Evolutionary conservation across 2,113 vertebrate genomes (phyloP).

Genomic region (Tragelaphus buxtoni): DNA sequence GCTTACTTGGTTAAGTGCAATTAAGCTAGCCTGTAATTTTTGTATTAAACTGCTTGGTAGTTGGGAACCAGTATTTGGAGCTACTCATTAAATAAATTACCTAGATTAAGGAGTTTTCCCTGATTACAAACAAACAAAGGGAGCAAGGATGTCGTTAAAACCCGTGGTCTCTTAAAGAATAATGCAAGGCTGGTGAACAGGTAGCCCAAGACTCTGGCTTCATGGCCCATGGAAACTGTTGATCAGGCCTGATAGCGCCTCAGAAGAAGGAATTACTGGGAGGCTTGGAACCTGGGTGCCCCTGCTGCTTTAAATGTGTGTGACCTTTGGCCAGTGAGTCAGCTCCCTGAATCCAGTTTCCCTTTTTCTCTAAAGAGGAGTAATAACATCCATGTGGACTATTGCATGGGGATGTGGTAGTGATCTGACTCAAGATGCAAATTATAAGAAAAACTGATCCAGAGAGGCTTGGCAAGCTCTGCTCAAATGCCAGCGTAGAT

Average conservation of each 20-base stretch:
- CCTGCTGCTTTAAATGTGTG: not conserved
- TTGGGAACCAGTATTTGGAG: conserved; percentile 55
- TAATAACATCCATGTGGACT: not conserved
- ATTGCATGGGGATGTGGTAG: not conserved
- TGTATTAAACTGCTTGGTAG: conserved; percentile 53
- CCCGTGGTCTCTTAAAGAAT: not conserved
- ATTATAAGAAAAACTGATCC: not conserved
- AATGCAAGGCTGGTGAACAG: not conserved
- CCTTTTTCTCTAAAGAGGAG: not conserved
- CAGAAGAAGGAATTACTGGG: not conserved
- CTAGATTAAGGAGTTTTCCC: conserved; percentile 41
- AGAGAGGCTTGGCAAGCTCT: not conserved
- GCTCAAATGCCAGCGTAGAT: rapidly evolving
- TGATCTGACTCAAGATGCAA: not conserved
- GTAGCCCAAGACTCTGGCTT: not conserved
- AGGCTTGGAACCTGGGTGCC: not conserved
- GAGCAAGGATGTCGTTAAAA: conserved; percentile 24
- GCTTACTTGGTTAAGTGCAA: conserved; percentile 59
- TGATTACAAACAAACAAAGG: conserved; percentile 54
- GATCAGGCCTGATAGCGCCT: not conserved
- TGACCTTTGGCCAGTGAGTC: not conserved
- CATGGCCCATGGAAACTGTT: not conserved
- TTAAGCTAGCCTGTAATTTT: conserved; percentile 69
- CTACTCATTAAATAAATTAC: conserved; percentile 64
- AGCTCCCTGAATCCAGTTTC: not conserved